Conservation (phyloP, 2,113 vertebrate genomes). For the Formicarius rufipectus region DNA sequence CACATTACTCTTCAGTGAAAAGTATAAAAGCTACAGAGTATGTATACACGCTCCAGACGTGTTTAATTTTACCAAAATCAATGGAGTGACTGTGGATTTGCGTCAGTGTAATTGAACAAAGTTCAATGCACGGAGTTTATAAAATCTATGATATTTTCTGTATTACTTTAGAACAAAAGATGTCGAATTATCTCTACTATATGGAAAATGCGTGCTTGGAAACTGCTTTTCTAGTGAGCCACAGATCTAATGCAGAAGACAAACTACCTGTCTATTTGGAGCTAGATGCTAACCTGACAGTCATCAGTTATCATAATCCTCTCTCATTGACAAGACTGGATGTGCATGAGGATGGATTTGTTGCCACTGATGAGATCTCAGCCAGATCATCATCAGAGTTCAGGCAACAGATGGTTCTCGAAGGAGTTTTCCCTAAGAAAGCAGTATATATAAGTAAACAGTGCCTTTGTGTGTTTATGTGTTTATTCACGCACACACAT, state of each 20-base stretch:
- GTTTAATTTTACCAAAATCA: conserved; percentile 3
- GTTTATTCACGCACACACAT: not conserved
- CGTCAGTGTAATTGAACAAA: not conserved
- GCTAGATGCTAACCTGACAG: not conserved
- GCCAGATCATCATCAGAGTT: not conserved
- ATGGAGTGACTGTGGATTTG: not conserved
- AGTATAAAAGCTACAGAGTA: not conserved
- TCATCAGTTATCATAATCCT: not conserved
- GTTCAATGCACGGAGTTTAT: not conserved
- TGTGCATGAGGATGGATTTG: not conserved
- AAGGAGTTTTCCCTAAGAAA: not conserved
- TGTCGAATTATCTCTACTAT: not conserved
- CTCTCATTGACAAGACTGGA: not conserved
- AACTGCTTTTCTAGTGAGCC: not conserved
- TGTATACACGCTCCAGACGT: not conserved
- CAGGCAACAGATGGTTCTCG: conserved; percentile 21
- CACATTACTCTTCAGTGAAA: not conserved
- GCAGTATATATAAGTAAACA: not conserved
- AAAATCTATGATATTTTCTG: not conserved
- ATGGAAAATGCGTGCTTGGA: not conserved
- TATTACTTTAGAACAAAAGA: not conserved
- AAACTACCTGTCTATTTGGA: not conserved
- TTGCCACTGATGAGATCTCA: conserved; percentile 8
- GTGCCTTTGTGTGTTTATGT: not conserved
- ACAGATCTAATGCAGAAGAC: not conserved